Evolutionary conservation across 2,113 vertebrate genomes (phyloP).

Genomic region (Aspiorhynchus laticeps): DNA sequence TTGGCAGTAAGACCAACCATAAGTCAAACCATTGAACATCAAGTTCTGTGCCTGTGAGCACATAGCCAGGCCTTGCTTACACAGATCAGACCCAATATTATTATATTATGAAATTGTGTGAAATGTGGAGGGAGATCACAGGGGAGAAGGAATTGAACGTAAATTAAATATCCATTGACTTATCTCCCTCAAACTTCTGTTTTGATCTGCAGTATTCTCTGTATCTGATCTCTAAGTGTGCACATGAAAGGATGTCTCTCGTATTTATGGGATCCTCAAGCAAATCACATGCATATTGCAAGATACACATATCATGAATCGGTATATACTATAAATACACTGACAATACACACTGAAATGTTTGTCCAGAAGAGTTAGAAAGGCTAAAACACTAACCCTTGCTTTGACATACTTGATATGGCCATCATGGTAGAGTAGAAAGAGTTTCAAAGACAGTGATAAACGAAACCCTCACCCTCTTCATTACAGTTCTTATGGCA

Average conservation of each 20-base stretch:
- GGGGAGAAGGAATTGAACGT: background rate
- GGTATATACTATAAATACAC: background rate
- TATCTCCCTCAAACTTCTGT: conserved; percentile 39
- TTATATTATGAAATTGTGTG: conserved; percentile 31
- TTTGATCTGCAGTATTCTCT: conserved; percentile 18
- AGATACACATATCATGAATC: background rate
- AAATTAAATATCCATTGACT: conserved; percentile 51
- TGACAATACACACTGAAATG: background rate
- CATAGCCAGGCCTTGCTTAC: background rate
- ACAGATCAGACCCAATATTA: conserved; percentile 30
- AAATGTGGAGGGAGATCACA: conserved; percentile 27
- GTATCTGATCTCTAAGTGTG: conserved; percentile 23
- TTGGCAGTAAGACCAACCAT: conserved; percentile 24
- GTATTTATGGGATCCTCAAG: conserved; percentile 13
- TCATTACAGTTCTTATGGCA: background rate
- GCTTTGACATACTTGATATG: background rate
- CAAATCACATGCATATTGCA: background rate
- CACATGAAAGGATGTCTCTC: background rate
- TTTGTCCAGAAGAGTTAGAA: background rate
- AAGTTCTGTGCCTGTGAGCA: conserved; percentile 1
- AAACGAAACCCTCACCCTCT: background rate
- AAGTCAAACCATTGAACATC: background rate
- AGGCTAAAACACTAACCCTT: background rate
- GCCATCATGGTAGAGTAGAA: background rate
- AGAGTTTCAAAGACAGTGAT: background rate